Base-by-base conservation (phyloP, 2,797 vertebrate genomes). In the Leptatherina wallacei region DNA sequence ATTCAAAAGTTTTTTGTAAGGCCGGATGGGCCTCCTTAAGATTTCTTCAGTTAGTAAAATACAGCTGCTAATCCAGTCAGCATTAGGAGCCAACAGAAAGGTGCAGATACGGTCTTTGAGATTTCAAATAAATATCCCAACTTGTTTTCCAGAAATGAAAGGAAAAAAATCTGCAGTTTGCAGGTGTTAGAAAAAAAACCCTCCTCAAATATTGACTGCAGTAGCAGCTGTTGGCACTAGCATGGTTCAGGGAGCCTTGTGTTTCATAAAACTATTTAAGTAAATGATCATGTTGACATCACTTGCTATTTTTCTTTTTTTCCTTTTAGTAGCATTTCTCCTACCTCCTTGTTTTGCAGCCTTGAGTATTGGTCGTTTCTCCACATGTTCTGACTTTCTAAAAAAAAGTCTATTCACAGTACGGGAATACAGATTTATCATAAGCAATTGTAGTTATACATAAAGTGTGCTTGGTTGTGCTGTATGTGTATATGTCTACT, bases 341-440 rank as follows among this genome's bases (percentile, higher is more conserved):
- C 94, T 95, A 95, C 94, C 94, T 95, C 94, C 91, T 92, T 92
- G 89, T 93, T 91, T 95, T 92, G 88, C 93, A 93, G 92, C 90
- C 88, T 91, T 91, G 88, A 92, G 85, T 92, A 90, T 93, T 77
- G 89, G 92, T 85, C 73, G 86, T 91, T 80, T 88, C 83, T 83
- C 85, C 91, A 88, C 88, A 83, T 90, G 82, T 91, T 90, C 83
- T 87, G 83, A 87, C 84, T 84, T 74, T 35, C 69, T 75, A 79
- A 82, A 84, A 82, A 84, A 75, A 83, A 74, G 74, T 78, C 81
- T 82, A 77, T 90, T 88, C 79, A 83, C 87, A 83, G 82, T 90
- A 86, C 64, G 59, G 85, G 88, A 91, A 87, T 85, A 89, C 82
- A 88, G 87, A 93, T 93, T 91, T 93, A 92, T 91, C 88, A 90